Evolutionary conservation across 1,140 invertebrate species (phyloP), one percentile per base, ranked within the genome.

Genomic region (Brachionus plicatilis): DNA sequence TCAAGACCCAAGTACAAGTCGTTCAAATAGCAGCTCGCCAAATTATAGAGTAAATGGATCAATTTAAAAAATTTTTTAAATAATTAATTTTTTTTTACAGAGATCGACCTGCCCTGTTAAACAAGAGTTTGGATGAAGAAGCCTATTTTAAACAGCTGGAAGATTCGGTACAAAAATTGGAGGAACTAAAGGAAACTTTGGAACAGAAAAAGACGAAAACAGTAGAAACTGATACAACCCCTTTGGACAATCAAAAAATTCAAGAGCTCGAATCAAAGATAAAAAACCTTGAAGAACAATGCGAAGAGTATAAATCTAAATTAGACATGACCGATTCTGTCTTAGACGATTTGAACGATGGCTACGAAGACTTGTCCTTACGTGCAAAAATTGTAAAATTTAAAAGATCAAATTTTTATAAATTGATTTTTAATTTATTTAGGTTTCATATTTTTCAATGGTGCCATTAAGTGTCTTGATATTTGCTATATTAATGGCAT

Each of bases 381-480:
- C 50, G 79, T 20, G 79, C 79, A 24, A 82, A 82, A 41, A 82
- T 82, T 82, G 79, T 76, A 76, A 41, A 24, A 66, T 27, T 66
- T 11, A 66, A 66, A 9, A 9, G 5, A 66, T 24, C 9, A 29
- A 24, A 24, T 27, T 33, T 27, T 27, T 24, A 66, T 1, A 8
- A 72, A 41, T 37, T 17, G 45, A 75, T 43, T 75, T 75, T 75
- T 17, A 45, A 45, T 50, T 75, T 47, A 12, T 76, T 50, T 50
- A 76, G 72, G 72, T 82, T 24, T 82, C 79, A 14, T 82, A 82
- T 68, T 60, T 82, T 60, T 82, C 79, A 65, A 68, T 68, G 79
- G 27, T 82, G 17, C 79, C 79, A 37, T 14, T 82, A 20, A 65
- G 53, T 47, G 2, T 82, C 33, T 68, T 82, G 41, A 68, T 82